These are phyloP conservation scores for Ophraella communa DNA, from an alignment of 2,888 invertebrate genomes.

Conservation along the genomic window DNA sequence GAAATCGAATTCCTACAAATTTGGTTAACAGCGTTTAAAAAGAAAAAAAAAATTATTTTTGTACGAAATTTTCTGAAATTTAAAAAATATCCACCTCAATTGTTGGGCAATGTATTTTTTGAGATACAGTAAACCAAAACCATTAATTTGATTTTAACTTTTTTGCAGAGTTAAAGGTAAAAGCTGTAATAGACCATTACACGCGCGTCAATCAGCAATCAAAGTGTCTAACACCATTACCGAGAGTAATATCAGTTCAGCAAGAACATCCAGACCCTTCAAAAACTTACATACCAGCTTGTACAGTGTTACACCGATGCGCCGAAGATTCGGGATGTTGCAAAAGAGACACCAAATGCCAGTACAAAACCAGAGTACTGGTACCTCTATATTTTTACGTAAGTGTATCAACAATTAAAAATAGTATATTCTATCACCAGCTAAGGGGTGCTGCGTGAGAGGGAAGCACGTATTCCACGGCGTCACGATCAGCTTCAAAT, in stretches of 20 bases:
- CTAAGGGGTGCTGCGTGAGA: too few relatives aligned
- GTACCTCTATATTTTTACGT: conserved; percentile 83
- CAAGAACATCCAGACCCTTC: conserved; percentile 74
- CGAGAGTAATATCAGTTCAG: conserved; percentile 76
- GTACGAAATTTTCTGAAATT: too few relatives aligned
- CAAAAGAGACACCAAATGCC: conserved; percentile 75
- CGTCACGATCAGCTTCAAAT: too few relatives aligned
- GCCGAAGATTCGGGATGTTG: conserved; percentile 90
- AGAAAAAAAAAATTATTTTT: too few relatives aligned
- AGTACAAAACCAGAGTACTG: conserved; percentile 73
- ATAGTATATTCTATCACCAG: too few relatives aligned
- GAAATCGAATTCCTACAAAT: too few relatives aligned
- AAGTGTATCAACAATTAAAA: conserved; percentile 66
- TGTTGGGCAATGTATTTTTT: conserved; percentile 7
- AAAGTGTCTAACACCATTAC: conserved; percentile 73
- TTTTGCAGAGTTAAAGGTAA: conserved; percentile 52
- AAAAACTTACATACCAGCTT: conserved; percentile 82
- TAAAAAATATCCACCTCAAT: too few relatives aligned
- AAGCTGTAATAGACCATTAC: conserved; percentile 52
- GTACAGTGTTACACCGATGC: conserved; percentile 86
- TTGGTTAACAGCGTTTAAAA: too few relatives aligned
- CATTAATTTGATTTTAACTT: neutral
- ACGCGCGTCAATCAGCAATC: conserved; percentile 60
- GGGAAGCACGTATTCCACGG: too few relatives aligned
- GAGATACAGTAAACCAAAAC: too few relatives aligned